Conservation (phyloP, 2,888 invertebrate genomes). For the Pyrrhia umbra region DNA sequence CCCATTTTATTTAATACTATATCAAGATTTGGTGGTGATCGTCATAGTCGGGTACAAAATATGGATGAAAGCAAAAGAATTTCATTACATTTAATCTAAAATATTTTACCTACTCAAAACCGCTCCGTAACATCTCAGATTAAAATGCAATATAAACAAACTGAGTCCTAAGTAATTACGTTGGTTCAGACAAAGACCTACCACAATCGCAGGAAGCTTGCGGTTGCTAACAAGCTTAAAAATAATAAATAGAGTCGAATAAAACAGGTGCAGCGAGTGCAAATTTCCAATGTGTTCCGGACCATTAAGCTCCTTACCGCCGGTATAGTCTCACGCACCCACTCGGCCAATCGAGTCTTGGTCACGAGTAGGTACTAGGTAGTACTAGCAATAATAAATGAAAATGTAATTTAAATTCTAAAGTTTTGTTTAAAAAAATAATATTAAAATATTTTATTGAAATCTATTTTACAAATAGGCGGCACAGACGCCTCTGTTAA, state of each 20-base stretch:
- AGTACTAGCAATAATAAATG: slow-evolving; percentile 27
- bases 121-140: slow-evolving; percentile 5
- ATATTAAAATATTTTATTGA: background rate
- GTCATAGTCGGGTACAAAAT: too few species aligned
- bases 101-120: background rate
- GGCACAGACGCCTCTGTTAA: background rate
- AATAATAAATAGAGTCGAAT: slow-evolving; percentile 54
- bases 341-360: slow-evolving; percentile 70
- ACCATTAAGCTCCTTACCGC: slow-evolving; percentile 79
- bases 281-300: slow-evolving; percentile 81
- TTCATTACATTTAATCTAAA: slow-evolving; percentile 2
- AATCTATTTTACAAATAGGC: background rate
- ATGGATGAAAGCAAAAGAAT: too few species aligned
- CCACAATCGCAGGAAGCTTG: slow-evolving; percentile 46
- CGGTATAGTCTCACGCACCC: slow-evolving; percentile 74
- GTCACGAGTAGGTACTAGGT: slow-evolving; percentile 45
- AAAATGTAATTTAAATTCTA: slow-evolving; percentile 6
- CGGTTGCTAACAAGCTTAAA: slow-evolving; percentile 43
- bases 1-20: too few species aligned
- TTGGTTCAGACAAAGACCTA: slow-evolving; percentile 27
- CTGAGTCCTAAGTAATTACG: slow-evolving; percentile 32
- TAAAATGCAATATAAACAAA: slow-evolving; percentile 40
- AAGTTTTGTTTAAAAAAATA: background rate
- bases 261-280: slow-evolving; percentile 69
- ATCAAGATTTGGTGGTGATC: too few species aligned